Evolutionary conservation across 2,888 invertebrate genomes (phyloP).

Genomic region (Beris chalybata): DNA sequence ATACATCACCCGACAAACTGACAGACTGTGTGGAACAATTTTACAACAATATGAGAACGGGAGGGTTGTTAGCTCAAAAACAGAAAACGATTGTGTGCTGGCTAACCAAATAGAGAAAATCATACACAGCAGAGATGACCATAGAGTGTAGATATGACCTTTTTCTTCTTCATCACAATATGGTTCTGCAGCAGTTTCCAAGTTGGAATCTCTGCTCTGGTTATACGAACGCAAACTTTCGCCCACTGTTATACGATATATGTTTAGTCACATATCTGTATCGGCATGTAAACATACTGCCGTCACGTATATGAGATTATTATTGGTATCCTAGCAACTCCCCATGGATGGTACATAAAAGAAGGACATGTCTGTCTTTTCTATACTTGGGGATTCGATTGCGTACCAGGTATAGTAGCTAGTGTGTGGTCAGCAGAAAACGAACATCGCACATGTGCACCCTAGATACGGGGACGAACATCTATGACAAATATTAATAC

Average conservation of each 20-base stretch:
- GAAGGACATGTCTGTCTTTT: slow-evolving; percentile 26
- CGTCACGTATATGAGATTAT: slow-evolving; percentile 39
- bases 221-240: not conserved
- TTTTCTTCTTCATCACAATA: slow-evolving; percentile 1
- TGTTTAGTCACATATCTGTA: slow-evolving; percentile 23
- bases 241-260: not conserved
- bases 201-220: too few relatives aligned
- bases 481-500: slow-evolving; percentile 27
- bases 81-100: slow-evolving; percentile 36
- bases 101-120: slow-evolving; percentile 32
- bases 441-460: slow-evolving; percentile 26
- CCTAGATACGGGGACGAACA: not conserved
- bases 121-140: slow-evolving; percentile 26
- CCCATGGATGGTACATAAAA: slow-evolving; percentile 33
- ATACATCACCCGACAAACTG: slow-evolving; percentile 26
- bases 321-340: slow-evolving; percentile 41
- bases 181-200: too few relatives aligned
- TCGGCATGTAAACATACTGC: slow-evolving; percentile 28
- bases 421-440: slow-evolving; percentile 30
- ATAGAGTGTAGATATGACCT: slow-evolving; percentile 1
- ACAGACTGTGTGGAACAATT: slow-evolving; percentile 18
- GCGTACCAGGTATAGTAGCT: slow-evolving; percentile 1
- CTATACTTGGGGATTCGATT: slow-evolving; percentile 16
- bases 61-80: slow-evolving; percentile 36
- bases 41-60: slow-evolving; percentile 7